phyloP scores from a whole-genome alignment of 2,888 invertebrate species.

The Himalopsyche anomala region DNA sequence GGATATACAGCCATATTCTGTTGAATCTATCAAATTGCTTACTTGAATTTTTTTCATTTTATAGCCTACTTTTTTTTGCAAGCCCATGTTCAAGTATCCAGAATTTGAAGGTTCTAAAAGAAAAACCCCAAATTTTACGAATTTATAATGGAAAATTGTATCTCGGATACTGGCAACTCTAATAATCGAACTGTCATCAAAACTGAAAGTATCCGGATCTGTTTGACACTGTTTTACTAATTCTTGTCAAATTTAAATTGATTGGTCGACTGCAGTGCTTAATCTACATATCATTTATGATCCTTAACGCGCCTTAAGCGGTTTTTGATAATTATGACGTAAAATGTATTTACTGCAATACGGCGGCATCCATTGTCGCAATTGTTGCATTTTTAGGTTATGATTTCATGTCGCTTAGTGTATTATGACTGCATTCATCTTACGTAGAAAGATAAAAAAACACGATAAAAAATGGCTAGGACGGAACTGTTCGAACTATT shows the following conservation, averaged over 20 bases:
- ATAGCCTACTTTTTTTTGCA: too few species aligned
- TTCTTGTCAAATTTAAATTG: not conserved
- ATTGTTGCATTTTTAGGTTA: constrained; percentile 37
- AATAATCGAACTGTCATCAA: constrained; percentile 4
- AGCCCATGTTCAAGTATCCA: too few species aligned
- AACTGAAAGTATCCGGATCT: not conserved
- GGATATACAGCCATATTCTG: too few species aligned
- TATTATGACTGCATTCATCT: constrained; percentile 50
- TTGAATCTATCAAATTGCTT: too few species aligned
- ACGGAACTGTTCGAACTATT: constrained; percentile 77
- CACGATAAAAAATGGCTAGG: constrained; percentile 72
- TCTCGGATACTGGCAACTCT: not conserved
- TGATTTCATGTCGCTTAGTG: constrained; percentile 18
- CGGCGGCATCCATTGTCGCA: not conserved
- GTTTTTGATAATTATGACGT: not conserved
- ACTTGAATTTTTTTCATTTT: too few species aligned
- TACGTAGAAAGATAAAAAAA: constrained; percentile 61
- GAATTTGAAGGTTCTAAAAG: too few species aligned
- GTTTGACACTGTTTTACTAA: not conserved
- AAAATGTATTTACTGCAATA: not conserved
- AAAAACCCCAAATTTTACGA: too few species aligned
- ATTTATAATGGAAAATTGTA: not conserved
- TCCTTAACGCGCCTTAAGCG: not conserved
- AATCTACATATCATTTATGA: not conserved
- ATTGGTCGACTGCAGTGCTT: not conserved